These are phyloP conservation scores for Melanotaenia duboulayi DNA, from an alignment of 2,113 vertebrate genomes.

Conservation along the genomic window DNA sequence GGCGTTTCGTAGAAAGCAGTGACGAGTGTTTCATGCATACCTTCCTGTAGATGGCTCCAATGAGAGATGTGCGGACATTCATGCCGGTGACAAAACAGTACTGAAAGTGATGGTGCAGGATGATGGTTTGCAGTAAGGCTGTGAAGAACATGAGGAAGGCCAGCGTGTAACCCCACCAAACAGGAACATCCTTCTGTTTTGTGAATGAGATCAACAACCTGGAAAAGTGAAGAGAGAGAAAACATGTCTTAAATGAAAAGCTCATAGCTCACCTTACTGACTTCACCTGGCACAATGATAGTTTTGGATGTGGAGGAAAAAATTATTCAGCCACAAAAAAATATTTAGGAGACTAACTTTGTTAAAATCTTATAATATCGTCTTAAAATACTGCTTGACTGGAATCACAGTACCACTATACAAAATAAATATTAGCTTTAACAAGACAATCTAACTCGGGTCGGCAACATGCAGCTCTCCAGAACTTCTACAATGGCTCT, in stretches of 20 bases:
- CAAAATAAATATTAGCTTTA: not conserved
- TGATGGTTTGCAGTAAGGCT: conserved; percentile 88
- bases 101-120: conserved; percentile 92
- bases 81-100: conserved; percentile 90
- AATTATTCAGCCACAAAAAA: too few relatives aligned
- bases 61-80: conserved; percentile 89
- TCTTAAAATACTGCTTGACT: not conserved
- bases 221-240: conserved; percentile 1
- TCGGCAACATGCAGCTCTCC: too few relatives aligned
- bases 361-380: not conserved
- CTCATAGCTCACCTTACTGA: too few relatives aligned
- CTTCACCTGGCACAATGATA: not conserved
- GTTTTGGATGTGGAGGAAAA: not conserved
- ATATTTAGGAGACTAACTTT: too few relatives aligned
- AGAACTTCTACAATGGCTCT: too few relatives aligned
- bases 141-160: conserved; percentile 92
- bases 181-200: conserved; percentile 81
- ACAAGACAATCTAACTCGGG: not conserved
- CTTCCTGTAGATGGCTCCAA: conserved; percentile 94
- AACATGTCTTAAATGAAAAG: not conserved
- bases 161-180: conserved; percentile 94
- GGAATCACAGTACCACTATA: not conserved
- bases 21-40: conserved; percentile 67
- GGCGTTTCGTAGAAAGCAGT: not conserved
- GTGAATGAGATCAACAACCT: conserved; percentile 92